These are phyloP conservation scores for Nomada goodeniana DNA, from an alignment of 2,888 invertebrate genomes.

Conservation along the genomic window DNA sequence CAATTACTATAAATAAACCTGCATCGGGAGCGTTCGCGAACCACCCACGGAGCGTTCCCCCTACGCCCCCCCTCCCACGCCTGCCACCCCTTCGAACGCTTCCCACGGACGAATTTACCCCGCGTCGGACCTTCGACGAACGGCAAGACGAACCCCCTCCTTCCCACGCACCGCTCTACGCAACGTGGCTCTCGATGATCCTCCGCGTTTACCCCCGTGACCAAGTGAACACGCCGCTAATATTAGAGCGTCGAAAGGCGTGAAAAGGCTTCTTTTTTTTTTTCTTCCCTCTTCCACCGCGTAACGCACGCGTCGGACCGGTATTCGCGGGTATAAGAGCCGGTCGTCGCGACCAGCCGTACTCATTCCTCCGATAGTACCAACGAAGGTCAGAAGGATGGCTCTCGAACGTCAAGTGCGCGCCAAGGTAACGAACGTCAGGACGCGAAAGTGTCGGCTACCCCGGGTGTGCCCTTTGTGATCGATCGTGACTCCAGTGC, in stretches of 20 bases:
- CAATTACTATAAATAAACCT: no score
- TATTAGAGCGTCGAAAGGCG: slow-evolving; percentile 79
- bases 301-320: slow-evolving; percentile 64
- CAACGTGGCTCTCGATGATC: slow-evolving; percentile 60
- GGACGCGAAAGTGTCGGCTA: background rate
- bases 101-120: no score
- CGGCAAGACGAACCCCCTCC: background rate
- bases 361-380: slow-evolving; percentile 77
- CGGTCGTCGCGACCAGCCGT: slow-evolving; percentile 71
- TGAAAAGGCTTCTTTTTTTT: slow-evolving; percentile 65
- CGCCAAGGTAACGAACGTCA: slow-evolving; percentile 88
- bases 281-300: background rate
- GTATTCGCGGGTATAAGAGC: slow-evolving; percentile 78
- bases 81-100: no score
- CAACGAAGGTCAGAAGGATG: slow-evolving; percentile 86
- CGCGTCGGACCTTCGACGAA: background rate
- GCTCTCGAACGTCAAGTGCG: slow-evolving; percentile 97
- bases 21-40: no score
- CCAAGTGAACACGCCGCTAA: slow-evolving; percentile 78
- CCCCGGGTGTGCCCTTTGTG: no score
- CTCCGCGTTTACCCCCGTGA: slow-evolving; percentile 55
- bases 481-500: no score
- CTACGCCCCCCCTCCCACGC: no score
- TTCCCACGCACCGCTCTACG: background rate
- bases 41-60: no score